Percentiles rank a stretch among this genome's conserved stretches.
Evolutionary conservation across 2,888 invertebrate species (phyloP).

Genomic region (Lepidochitona cinerea): DNA sequence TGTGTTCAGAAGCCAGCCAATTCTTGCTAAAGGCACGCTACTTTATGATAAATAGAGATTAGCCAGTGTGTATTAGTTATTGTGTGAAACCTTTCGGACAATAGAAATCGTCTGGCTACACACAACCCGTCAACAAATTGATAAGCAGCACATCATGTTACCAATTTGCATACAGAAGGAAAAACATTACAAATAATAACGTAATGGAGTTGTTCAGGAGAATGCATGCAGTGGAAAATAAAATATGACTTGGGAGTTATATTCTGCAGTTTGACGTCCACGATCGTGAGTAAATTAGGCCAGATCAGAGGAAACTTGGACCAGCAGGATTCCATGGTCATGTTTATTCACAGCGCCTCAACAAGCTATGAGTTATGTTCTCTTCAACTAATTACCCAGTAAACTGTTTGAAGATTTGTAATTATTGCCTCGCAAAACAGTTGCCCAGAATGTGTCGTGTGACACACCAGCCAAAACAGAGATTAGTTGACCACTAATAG

Average conservation of each 20-base stretch:
- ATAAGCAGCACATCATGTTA: too few species aligned
- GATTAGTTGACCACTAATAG: not conserved
- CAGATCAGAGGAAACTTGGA: too few species aligned
- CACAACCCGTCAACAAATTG: too few species aligned
- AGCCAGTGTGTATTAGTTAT: too few species aligned
- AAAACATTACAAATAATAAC: not conserved
- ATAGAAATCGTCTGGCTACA: too few species aligned
- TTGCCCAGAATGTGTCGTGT: not conserved
- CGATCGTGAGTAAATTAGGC: too few species aligned
- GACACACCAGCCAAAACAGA: not conserved
- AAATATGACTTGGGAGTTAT: not conserved
- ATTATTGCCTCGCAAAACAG: not conserved
- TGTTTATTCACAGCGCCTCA: too few species aligned
- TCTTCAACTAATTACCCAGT: not conserved
- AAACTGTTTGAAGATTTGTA: constrained; percentile 8
- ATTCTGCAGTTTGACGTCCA: too few species aligned
- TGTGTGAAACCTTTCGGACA: too few species aligned
- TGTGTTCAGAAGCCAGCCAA: not conserved
- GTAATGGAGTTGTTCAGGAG: not conserved
- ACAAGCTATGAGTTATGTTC: too few species aligned
- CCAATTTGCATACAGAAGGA: too few species aligned
- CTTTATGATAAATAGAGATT: not conserved
- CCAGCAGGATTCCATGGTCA: too few species aligned
- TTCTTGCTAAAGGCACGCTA: not conserved
- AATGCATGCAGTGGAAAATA: not conserved